Evolutionary conservation across 2,888 invertebrate genomes (phyloP), one percentile per base, ranked within the genome.

Genomic region (Melieria omissa): DNA sequence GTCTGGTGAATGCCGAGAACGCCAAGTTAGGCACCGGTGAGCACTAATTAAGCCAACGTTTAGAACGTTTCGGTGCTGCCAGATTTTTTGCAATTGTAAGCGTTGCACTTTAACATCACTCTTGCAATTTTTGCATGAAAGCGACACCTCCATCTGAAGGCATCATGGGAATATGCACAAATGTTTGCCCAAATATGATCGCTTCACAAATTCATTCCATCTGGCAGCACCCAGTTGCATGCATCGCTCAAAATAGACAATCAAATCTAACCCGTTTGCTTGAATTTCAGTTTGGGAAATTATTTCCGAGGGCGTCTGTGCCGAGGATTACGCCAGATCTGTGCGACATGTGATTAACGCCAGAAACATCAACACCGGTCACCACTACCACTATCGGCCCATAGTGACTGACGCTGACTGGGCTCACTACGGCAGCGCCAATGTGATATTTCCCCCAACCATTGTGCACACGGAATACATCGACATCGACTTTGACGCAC

Each of bases 1-100:
- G 84, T 14, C 71, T 82, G 55, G 79, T 84, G 5, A 80, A 82
- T 57, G 81, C 82, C 6, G 84, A 84, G 76, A 83, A 83, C 69
- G 74, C 80, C 1, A 76, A 79, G 61, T 80, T 78, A 5, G 70
- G 77, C n/a, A 78, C 80, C 77, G 80, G 83, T 83, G 72, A 52
- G 65, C 12, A 29, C 4, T 7, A 64, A 49, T 42, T 3, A 8
- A 9, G 41, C 9, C 16, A 14, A 46, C 4, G 47, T 29, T 29
- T 1, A 46, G 7, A 29, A 54, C n/a, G 9, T n/a, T 41, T 41
- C 4, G 4, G 4, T 0, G 3, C 4, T 10, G 49, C 12, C n/a
- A 62, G 12, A 62, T 65, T 47, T 12, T 44, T 29, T 29, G 29
- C 29, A 29, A 29, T 29, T 29, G 16, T 16, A 3, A 29, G 29